Evolutionary conservation across 2,888 invertebrate genomes (phyloP).

Genomic region (Tethea ocularis): DNA sequence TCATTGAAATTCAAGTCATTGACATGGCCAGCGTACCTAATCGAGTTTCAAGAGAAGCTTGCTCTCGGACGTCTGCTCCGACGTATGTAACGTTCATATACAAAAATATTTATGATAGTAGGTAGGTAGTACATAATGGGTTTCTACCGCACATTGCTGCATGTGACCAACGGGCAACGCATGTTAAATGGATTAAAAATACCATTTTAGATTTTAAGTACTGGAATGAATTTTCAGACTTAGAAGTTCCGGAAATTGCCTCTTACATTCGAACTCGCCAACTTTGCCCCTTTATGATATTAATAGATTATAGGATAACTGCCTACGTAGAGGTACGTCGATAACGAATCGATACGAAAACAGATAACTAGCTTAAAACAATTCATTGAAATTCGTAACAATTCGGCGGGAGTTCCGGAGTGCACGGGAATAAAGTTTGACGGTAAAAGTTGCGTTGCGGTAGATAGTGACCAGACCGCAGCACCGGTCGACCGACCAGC

Average conservation of each 20-base stretch:
- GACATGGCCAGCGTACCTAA: slow-evolving; percentile 84
- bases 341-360: slow-evolving; percentile 26
- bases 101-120: not conserved
- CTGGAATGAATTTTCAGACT: too few relatives aligned
- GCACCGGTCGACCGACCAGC: slow-evolving; percentile 32
- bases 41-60: slow-evolving; percentile 75
- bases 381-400: slow-evolving; percentile 35
- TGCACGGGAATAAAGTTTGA: slow-evolving; percentile 41
- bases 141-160: not conserved
- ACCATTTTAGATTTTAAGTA: too few relatives aligned
- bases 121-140: not conserved
- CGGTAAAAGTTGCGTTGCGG: slow-evolving; percentile 60
- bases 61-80: slow-evolving; percentile 41
- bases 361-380: slow-evolving; percentile 46
- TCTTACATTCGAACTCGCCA: too few relatives aligned
- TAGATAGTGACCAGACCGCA: slow-evolving; percentile 14
- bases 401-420: slow-evolving; percentile 11
- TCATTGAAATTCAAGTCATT: slow-evolving; percentile 88
- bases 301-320: too few relatives aligned
- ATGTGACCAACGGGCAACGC: not conserved
- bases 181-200: too few relatives aligned
- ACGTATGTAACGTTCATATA: slow-evolving; percentile 6
- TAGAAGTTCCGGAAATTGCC: too few relatives aligned
- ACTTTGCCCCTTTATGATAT: too few relatives aligned
- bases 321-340: too few relatives aligned